Evolutionary conservation across 2,888 invertebrate genomes (phyloP), one percentile per base, ranked within the genome.

Genomic region (Calameuta pallipes): DNA sequence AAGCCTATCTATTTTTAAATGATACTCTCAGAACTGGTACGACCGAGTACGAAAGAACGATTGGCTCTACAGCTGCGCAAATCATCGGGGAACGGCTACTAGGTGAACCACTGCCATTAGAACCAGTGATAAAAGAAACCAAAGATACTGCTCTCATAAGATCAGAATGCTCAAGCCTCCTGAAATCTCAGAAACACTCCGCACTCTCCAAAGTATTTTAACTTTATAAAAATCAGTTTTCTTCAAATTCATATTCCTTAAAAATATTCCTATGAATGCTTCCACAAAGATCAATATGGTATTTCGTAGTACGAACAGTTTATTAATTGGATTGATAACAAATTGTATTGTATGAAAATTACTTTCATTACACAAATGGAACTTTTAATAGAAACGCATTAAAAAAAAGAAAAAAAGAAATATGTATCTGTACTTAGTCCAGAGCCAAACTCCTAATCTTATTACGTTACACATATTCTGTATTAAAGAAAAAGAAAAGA

Each of bases 1-100:
- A 56, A 23, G 23, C 2, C 23, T 56, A 23, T 56, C 23, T 56
- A 74, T 73, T 34, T 33, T 70, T 34, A 75, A 69, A 78, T 56
- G 30, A 76, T 75, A 69, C 78, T 79, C 80, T 69, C 73, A 89
- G 88, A 77, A 89, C 89, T 68, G 89, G 87, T 75, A 76, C 85
- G 71, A 79, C 87, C 6, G 88, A 88, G 75, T 89, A 90, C 76
- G 76, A 78, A 35, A 81, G 73, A 75, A 82, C 80, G 13, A 88
- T 90, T 76, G 83, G 84, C 36, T 77, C 76, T 11, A 83, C 83
- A 69, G 89, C 85, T 9, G 82, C 82, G 36, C 82, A 76, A 75
- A 81, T 90, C 75, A 76, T 86, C 30, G 79, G 71, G 35, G 79
- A 82, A 34, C 73, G 84, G 69, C 71, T 82, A 6, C 79, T 80